Conservation (phyloP, 2,113 vertebrate genomes). For the Murina feae region DNA sequence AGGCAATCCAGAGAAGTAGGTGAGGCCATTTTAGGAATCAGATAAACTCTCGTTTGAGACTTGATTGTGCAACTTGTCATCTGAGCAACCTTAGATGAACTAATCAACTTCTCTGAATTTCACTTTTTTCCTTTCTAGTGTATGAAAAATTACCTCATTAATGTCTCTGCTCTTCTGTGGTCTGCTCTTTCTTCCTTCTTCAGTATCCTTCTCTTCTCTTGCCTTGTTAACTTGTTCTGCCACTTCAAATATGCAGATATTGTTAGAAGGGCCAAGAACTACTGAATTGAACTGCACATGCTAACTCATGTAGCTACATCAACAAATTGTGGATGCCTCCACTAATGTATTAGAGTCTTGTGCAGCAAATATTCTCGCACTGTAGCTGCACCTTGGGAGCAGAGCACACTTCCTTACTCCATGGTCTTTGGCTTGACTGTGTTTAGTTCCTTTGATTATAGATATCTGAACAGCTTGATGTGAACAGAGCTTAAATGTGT, state of each 20-base stretch:
- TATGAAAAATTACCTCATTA: not conserved
- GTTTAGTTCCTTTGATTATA: not conserved
- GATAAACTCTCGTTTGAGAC: not conserved
- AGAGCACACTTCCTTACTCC: not conserved
- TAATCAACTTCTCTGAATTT: not conserved
- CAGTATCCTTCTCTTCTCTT: not conserved
- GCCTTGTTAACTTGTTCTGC: not conserved
- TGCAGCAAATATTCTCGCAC: not conserved
- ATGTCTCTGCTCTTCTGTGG: not conserved
- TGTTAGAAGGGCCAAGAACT: not conserved
- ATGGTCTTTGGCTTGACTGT: not conserved
- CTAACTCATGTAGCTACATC: not conserved
- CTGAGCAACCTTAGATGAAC: not conserved
- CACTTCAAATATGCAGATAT: not conserved
- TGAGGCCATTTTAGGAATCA: not conserved
- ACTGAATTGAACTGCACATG: not conserved
- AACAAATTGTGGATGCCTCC: not conserved
- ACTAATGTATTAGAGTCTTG: not conserved
- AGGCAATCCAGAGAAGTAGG: not conserved
- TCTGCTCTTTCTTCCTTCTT: not conserved
- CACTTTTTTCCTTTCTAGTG: not conserved
- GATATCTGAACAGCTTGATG: not conserved
- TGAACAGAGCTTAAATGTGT: not conserved
- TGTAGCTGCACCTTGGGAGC: not conserved
- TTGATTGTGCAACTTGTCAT: not conserved